Evolutionary conservation across 2,888 invertebrate genomes (phyloP), one percentile per base, ranked within the genome.

Genomic region (Stegana nigrithorax): DNA sequence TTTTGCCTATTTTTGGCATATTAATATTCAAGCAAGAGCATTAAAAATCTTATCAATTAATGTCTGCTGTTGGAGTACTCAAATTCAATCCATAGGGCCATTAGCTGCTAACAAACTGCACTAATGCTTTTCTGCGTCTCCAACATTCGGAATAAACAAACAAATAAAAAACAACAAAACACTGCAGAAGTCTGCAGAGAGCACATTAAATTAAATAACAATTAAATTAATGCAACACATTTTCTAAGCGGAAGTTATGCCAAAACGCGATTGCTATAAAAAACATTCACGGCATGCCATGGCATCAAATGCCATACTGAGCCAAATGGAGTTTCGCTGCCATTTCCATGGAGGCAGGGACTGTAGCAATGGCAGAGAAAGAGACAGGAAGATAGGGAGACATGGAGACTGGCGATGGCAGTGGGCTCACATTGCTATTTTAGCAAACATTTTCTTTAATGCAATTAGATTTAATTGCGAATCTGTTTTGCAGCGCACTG

Each of bases 391-490:
- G 23, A 21, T 7, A 25, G 10, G 44, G 6, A 47, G 36, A 36
- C 10, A 36, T 10, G 10, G 36, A n/a, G 36, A 36, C 12, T 36
- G 36, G 36, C n/a, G 12, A 36, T n/a, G 36, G n/a, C 36, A 36
- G n/a, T n/a, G 36, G n/a, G n/a, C 17, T 17, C 17, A n/a, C n/a
- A n/a, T 47, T 47, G 45, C 47, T 17, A 42, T 42, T 45, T 51
- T 51, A 27, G 51, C 51, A 51, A 51, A 29, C 6, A 29, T 29
- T 29, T 29, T 29, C 29, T 55, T 55, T 55, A 55, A 55, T 77
- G 75, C 75, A 79, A 79, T 75, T 75, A 79, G 80, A 73, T 71
- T 79, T 75, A 71, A 75, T 71, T 79, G 80, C 69, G 55, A 60
- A 32, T 50, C 47, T 47, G 47, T 59, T 47, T 59, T 5, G 5